Evolutionary conservation across 2,888 invertebrate species (phyloP), one percentile per base, ranked within the genome.

Genomic region (Acanthopleura granulata): DNA sequence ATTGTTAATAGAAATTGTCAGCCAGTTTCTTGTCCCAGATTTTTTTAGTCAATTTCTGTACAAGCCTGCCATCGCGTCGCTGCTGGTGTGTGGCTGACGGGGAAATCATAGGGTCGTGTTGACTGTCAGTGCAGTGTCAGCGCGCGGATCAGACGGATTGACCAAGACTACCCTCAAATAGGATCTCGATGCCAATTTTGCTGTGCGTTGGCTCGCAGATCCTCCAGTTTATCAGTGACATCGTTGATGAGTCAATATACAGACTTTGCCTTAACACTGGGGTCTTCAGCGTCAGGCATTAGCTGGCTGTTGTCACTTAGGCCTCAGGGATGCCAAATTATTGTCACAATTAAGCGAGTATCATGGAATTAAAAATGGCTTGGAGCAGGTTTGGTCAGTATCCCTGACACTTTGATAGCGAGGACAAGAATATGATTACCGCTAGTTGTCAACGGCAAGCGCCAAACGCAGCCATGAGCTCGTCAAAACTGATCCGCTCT

Each of bases 81-180:
- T 22, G 18, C 57, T 57, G 57, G 57, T 12, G 18, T 12, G 29
- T 16, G 25, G 66, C 22, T 66, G 66, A 66, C 66, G 22, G 16
- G 66, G 29, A 66, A 66, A 66, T 27, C 66, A 66, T 66, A 66
- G 66, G 66, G 66, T 66, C 66, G 22, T 66, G 66, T 66, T 6
- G 29, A 66, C 22, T 22, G 66, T 66, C 66, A 27, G 66, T 25
- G 25, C 6, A 3, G 22, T 66, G 66, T 66, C 66, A 27, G 66
- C 29, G 18, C 9, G 6, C 3, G 25, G 25, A 66, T 66, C 66
- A 66, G 29, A 22, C 25, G 29, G 66, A 66, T 66, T 66, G 29
- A 27, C 40, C 40, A 27, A 66, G 25, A 27, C 25, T 22, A 27
- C 66, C 6, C 66, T 66, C 15, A 22, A 66, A 66, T 15, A 66